These are phyloP conservation scores for Agonopterix subpropinquella DNA, from an alignment of 2,888 invertebrate species.

Conservation along the genomic window DNA sequence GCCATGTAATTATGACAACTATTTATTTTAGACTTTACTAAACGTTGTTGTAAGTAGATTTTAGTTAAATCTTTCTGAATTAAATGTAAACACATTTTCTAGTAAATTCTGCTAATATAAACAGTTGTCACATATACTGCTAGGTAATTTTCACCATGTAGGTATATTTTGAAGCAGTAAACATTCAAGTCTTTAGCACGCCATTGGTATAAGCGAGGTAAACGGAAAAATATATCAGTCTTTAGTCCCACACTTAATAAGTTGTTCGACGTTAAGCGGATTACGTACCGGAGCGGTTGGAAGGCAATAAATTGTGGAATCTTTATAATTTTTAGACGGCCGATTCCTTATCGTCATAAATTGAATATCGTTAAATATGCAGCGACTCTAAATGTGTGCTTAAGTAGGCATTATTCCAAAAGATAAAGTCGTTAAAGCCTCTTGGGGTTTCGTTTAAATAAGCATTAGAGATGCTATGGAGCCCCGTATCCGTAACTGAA, in stretches of 20 bases:
- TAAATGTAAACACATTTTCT: too few species aligned
- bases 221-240: slow-evolving; percentile 66
- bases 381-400: slow-evolving; percentile 39
- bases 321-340: slow-evolving; percentile 70
- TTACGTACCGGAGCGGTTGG: slow-evolving; percentile 39
- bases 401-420: slow-evolving; percentile 56
- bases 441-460: slow-evolving; percentile 3
- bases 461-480: not conserved
- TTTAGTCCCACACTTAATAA: slow-evolving; percentile 71
- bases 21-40: too few species aligned
- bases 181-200: slow-evolving; percentile 22
- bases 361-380: slow-evolving; percentile 68
- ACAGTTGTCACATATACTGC: too few species aligned
- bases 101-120: too few species aligned
- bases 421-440: slow-evolving; percentile 55
- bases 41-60: too few species aligned
- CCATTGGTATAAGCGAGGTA: slow-evolving; percentile 30
- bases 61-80: too few species aligned
- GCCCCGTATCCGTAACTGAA: not conserved
- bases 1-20: too few species aligned
- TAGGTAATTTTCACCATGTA: too few species aligned
- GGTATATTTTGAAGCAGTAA: slow-evolving; percentile 4
- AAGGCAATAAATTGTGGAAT: slow-evolving; percentile 68
- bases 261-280: slow-evolving; percentile 66
- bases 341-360: slow-evolving; percentile 66